A percentile compares a stretch with the other conserved stretches of the same genome.
phyloP scores from a whole-genome alignment of 2,888 invertebrate species.

The Molorchus minor region DNA sequence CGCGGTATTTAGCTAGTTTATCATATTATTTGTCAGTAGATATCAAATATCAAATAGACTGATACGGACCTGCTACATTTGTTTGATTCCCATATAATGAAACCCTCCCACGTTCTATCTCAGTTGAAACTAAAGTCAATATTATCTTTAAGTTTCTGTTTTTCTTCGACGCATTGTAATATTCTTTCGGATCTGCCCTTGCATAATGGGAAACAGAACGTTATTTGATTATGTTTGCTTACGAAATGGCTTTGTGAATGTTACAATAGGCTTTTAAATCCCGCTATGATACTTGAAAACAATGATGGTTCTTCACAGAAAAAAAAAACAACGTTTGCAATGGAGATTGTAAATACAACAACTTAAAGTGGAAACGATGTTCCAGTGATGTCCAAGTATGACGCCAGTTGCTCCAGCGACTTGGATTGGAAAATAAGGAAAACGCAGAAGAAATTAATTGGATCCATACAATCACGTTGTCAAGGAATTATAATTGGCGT shows the following conservation, averaged over 20 bases:
- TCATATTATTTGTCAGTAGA: too few species aligned
- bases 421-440: slow-evolving; percentile 16
- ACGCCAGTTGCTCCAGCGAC: slow-evolving; percentile 15
- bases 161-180: slow-evolving; percentile 10
- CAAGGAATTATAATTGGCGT: too few species aligned
- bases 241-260: slow-evolving; percentile 24
- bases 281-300: too few species aligned
- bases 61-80: too few species aligned
- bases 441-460: slow-evolving; percentile 9
- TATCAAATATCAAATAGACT: too few species aligned
- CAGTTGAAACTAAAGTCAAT: slow-evolving; percentile 18
- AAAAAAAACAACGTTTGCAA: too few species aligned
- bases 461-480: too few species aligned
- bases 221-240: slow-evolving; percentile 21
- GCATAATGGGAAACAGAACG: slow-evolving; percentile 2
- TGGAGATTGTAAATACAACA: too few species aligned
- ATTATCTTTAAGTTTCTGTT: slow-evolving; percentile 24
- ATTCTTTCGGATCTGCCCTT: slow-evolving; percentile 12
- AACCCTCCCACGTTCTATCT: background rate
- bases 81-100: slow-evolving; percentile 12
- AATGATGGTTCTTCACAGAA: too few species aligned
- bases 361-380: too few species aligned
- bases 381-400: too few species aligned
- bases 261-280: slow-evolving; percentile 15
- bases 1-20: too few species aligned